Evolutionary conservation across 2,113 vertebrate species (phyloP).

Genomic region (Ardeotis arabs): DNA sequence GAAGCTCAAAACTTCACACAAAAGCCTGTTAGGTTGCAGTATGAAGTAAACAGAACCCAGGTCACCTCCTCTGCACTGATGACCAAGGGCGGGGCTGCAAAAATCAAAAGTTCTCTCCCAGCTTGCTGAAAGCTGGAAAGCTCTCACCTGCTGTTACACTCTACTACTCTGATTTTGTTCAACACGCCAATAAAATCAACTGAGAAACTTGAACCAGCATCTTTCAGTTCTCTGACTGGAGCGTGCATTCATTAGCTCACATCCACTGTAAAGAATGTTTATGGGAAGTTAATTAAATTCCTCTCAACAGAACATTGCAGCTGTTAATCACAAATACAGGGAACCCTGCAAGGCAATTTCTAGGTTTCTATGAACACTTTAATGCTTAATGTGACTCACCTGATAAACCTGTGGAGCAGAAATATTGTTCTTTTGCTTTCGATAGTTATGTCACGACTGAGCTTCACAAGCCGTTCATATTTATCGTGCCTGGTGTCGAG

Average conservation of each 20-base stretch:
- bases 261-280: neutral
- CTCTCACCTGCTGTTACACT: neutral
- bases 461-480: slow-evolving; percentile 93
- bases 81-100: neutral
- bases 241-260: neutral
- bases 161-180: neutral
- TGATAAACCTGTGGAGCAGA: slow-evolving; percentile 92
- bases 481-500: slow-evolving; percentile 95
- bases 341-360: neutral
- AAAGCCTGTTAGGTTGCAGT: neutral
- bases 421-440: slow-evolving; percentile 98
- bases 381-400: slow-evolving; percentile 62
- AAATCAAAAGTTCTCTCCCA: neutral
- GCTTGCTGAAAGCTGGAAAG: neutral
- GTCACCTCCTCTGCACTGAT: neutral
- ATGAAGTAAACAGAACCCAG: neutral
- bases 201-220: neutral
- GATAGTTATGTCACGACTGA: slow-evolving; percentile 94
- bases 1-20: neutral
- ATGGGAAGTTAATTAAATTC: neutral
- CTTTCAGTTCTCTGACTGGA: neutral
- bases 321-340: neutral
- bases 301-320: neutral
- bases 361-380: neutral
- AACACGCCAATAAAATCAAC: neutral